These are phyloP conservation scores for Schizothorax lantsangensis DNA, from an alignment of 2,797 vertebrate genomes.

Conservation along the genomic window DNA sequence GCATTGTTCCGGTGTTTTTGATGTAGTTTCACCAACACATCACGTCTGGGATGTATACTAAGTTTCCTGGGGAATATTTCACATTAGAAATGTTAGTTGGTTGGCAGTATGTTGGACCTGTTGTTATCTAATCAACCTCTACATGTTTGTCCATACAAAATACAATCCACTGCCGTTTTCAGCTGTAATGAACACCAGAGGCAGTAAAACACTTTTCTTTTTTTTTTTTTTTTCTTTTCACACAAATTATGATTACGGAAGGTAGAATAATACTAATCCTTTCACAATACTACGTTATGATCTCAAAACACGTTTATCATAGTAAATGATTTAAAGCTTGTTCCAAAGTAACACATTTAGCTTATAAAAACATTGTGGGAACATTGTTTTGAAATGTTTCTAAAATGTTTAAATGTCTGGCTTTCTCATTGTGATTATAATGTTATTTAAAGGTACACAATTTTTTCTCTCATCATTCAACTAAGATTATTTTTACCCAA, in stretches of 20 bases:
- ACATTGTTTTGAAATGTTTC: no score
- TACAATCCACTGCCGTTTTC: background rate
- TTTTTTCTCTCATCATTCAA: no score
- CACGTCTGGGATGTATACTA: background rate
- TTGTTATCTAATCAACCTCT: background rate
- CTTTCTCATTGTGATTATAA: no score
- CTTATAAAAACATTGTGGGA: no score
- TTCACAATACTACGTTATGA: background rate
- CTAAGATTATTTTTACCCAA: no score
- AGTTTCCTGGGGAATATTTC: background rate
- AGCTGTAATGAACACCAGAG: background rate
- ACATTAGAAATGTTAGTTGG: background rate
- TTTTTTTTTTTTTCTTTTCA: background rate
- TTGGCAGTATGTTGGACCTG: background rate
- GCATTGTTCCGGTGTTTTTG: background rate
- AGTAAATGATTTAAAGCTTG: no score
- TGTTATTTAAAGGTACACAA: no score
- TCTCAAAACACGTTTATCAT: no score
- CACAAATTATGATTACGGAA: background rate
- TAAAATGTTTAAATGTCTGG: no score
- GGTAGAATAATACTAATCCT: no score
- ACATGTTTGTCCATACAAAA: background rate
- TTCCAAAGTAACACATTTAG: no score
- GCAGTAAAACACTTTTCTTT: background rate
- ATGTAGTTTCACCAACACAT: background rate